A percentile compares a stretch with the other conserved stretches of the same genome.
phyloP scores from a whole-genome alignment of 2,113 vertebrate species.

The Coptodon bakossiorum region DNA sequence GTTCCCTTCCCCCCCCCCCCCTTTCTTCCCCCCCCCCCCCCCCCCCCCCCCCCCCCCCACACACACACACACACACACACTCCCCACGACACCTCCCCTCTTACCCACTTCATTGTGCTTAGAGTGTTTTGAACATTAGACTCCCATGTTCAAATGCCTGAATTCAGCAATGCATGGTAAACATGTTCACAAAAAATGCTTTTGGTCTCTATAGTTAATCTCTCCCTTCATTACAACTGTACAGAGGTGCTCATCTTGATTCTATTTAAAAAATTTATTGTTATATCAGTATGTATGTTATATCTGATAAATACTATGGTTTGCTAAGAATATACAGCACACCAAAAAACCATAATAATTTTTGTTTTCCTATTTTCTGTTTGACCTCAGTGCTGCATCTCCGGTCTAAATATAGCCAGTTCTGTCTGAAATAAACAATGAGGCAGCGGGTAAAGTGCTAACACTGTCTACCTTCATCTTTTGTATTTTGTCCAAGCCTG shows the following conservation, averaged over 20 bases:
- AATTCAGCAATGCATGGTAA: not conserved
- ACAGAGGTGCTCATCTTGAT: not conserved
- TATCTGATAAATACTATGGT: not conserved
- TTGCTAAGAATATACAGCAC: not conserved
- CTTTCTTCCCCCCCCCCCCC: too few species aligned
- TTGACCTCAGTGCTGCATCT: not conserved
- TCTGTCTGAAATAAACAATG: not conserved
- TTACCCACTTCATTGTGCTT: not conserved
- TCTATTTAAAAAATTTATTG: not conserved
- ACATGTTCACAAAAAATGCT: not conserved
- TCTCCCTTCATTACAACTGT: not conserved
- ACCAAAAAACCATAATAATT: not conserved
- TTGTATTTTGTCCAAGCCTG: not conserved
- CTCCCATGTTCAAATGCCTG: not conserved
- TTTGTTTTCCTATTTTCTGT: not conserved
- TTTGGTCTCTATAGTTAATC: not conserved
- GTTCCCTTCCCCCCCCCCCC: too few species aligned
- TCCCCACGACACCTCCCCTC: not conserved
- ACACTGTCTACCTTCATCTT: not conserved
- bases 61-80: not conserved
- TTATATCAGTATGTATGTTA: not conserved
- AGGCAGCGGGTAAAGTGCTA: not conserved
- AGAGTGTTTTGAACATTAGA: not conserved
- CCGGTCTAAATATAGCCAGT: not conserved
- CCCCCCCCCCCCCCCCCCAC: too few species aligned